phyloP scores from a whole-genome alignment of 1,140 invertebrate species.

The Oryzaephilus surinamensis region DNA sequence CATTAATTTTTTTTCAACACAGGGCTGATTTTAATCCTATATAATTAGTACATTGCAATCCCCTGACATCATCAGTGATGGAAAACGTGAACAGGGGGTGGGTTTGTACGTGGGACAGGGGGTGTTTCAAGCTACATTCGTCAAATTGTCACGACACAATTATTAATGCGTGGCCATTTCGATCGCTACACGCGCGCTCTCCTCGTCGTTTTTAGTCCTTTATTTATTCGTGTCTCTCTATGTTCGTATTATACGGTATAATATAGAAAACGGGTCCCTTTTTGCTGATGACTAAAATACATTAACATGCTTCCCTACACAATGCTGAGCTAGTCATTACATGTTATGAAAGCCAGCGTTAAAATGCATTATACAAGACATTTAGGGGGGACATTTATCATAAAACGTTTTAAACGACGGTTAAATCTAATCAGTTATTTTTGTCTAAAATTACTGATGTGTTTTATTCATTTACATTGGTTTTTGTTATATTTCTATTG shows the following conservation, averaged over 20 bases:
- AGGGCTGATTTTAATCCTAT: too few species aligned
- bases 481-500: too few species aligned
- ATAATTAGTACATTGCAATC: too few species aligned
- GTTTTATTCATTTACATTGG: too few species aligned
- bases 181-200: constrained; percentile 3
- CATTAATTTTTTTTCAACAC: too few species aligned
- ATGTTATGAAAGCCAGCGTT: constrained; percentile 28
- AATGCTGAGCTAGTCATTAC: constrained; percentile 28
- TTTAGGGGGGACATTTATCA: constrained; percentile 25
- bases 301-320: constrained; percentile 27
- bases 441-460: too few species aligned
- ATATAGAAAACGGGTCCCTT: constrained; percentile 16
- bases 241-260: too few species aligned
- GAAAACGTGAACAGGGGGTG: too few species aligned
- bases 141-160: constrained; percentile 29
- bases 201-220: not conserved
- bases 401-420: constrained; percentile 24
- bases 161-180: constrained; percentile 27
- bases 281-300: constrained; percentile 27
- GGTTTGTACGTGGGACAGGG: constrained; percentile 3
- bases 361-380: constrained; percentile 27
- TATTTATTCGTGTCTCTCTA: constrained; percentile 9
- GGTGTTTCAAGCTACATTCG: constrained; percentile 23
- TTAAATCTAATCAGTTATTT: too few species aligned
- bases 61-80: too few species aligned